Evolutionary conservation across 2,113 vertebrate species (phyloP), one percentile per base, ranked within the genome.

Genomic region (Corythaeola cristata): DNA sequence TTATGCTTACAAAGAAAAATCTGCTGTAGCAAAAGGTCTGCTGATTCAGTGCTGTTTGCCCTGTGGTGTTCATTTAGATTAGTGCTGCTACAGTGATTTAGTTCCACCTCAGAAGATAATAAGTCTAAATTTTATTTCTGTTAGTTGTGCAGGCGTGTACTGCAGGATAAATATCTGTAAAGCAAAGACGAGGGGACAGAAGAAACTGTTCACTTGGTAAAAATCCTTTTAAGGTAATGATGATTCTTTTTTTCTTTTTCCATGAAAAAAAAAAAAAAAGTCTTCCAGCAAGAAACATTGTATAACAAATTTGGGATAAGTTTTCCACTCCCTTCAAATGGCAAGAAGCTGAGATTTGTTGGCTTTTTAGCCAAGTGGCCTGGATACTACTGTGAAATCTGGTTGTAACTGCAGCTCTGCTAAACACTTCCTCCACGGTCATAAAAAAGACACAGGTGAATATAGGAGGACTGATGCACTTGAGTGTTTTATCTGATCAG

Each of bases 111-210:
- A 95, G 90, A 95, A 87, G 84, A 96, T 97, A 98, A 97, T 97
- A 94, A 97, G 96, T 90, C 93, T 75, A 88, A 87, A 95, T 94
- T 96, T 97, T 94, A 87, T 96, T 96, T 97, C 90, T 97, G 41
- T 95, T 97, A 95, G 93, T 83, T 96, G 81, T 94, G 67, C 94
- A 98, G 84, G 96, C 90, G 93, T 64, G 62, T 97, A 86, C 96
- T 97, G 80, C 96, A 98, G 88, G 91, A 97, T 92, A 98, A 98
- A 93, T 97, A 98, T 89, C 96, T 98, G 90, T 92, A 97, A 97
- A 98, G 98, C 75, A 98, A 98, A 98, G 85, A 56, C 85, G 44
- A 87, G 11, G 10, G 5, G 33, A 97, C 62, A 97, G 98, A 98
- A 95, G 96, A 98, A 95, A 97, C 96, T 75, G 76, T 88, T 93